Evolutionary conservation across 2,888 invertebrate species (phyloP), one percentile per base, ranked within the genome.

Genomic region (Euzetes globulus): DNA sequence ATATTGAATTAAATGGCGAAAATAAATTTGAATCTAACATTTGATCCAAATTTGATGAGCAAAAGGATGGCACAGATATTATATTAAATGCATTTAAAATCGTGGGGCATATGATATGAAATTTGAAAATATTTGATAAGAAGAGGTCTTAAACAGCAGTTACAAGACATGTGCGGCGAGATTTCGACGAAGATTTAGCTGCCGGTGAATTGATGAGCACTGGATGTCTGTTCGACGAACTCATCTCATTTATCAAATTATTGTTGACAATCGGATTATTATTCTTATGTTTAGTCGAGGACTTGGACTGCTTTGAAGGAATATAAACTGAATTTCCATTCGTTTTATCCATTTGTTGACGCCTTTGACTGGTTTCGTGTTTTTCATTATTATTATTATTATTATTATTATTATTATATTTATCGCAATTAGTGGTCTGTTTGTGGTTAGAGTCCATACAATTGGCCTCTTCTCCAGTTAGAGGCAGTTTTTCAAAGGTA

Each of bases 401-500:
- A 52, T 52, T 52, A 52, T 52, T 52, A 27, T 60, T 33, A 33
- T 60, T 33, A 60, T 33, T 33, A 29, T 27, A 29, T 17, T 27
- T 29, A 17, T 60, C 13, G 29, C 27, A 17, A 27, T 29, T 17
- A 29, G 17, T 60, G 29, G 29, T 29, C 29, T 27, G 13, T 29
- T 27, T 17, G 60, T 60, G 17, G 60, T 17, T 17, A 1, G 29
- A 25, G 29, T 29, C 60, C 58, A 58, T 7, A 33, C n/a, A 0
- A 17, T 22, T 41, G 41, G 73, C 73, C 25, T 73, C 73, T 3
- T 63, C 60, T 6, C 45, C 37, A 2, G 25, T 63, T 29, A 19
- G 45, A 11, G 78, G 79, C 19, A 82, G 75, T 77, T 83, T 83
- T 72, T 83, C 83, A 76, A 82, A 83, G 0, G 83, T 83, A 0